phyloP scores from a whole-genome alignment of 2,888 invertebrate species.

The Sphaeridia pumilis region DNA sequence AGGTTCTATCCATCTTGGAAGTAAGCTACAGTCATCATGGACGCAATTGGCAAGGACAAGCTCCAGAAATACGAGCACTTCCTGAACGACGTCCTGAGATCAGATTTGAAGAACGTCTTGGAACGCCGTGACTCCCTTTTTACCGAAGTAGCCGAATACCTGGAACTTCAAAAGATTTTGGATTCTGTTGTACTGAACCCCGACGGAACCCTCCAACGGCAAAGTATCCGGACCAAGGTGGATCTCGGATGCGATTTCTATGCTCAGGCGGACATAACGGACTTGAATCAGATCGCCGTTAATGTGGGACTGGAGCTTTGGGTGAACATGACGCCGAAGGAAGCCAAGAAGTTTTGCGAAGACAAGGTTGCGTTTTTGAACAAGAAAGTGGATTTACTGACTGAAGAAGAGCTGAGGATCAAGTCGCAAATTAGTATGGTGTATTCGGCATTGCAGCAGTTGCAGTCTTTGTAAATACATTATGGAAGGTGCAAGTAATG shows the following conservation, averaged over 20 bases:
- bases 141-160: constrained; percentile 56
- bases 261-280: constrained; percentile 59
- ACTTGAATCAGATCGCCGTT: constrained; percentile 54
- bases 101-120: constrained; percentile 50
- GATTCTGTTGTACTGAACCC: constrained; percentile 44
- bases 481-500: no score
- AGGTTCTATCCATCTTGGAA: no score
- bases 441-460: constrained; percentile 54
- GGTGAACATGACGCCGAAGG: constrained; percentile 57
- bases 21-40: no score
- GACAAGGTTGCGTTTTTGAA: constrained; percentile 55
- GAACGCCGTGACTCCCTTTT: constrained; percentile 51
- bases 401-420: constrained; percentile 55
- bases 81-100: constrained; percentile 63
- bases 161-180: constrained; percentile 59
- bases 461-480: constrained; percentile 43
- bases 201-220: neutral
- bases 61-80: constrained; percentile 54
- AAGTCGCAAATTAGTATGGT: constrained; percentile 69
- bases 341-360: constrained; percentile 59
- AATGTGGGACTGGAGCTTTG: constrained; percentile 64
- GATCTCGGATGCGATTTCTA: constrained; percentile 77
- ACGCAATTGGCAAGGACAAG: constrained; percentile 39
- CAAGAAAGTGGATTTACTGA: constrained; percentile 50
- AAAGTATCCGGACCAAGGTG: constrained; percentile 43